Percentiles rank a stretch among this genome's conserved stretches.
These are phyloP conservation scores for Rana temporaria DNA, from an alignment of 2,113 vertebrate species.

Conservation along the genomic window DNA sequence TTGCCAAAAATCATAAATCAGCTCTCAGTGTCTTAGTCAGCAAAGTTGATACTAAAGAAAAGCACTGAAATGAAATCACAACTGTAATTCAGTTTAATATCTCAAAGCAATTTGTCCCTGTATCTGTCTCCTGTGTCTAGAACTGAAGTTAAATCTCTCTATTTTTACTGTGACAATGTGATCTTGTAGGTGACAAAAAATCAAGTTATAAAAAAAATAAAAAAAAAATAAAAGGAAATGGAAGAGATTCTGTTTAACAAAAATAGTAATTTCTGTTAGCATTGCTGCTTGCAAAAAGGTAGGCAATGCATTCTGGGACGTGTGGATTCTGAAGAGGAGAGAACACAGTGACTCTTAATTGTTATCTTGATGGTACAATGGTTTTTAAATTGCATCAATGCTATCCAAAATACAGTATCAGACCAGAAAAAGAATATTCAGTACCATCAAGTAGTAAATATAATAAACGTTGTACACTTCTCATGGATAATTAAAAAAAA, in stretches of 20 bases:
- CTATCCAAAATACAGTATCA: too few species aligned
- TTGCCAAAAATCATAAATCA: conserved; percentile 63
- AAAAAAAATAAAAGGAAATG: not conserved
- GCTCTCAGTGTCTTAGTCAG: conserved; percentile 60
- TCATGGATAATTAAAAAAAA: too few species aligned
- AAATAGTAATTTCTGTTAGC: not conserved
- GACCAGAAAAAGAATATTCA: too few species aligned
- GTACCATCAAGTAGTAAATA: too few species aligned
- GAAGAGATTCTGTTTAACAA: not conserved
- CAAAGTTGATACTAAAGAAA: conserved; percentile 54
- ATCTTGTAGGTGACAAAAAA: conserved; percentile 15
- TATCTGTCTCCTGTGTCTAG: conserved; percentile 57
- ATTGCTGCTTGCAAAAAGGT: not conserved
- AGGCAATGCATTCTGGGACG: too few species aligned
- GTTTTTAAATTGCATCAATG: too few species aligned
- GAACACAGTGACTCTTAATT: too few species aligned
- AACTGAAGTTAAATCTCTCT: conserved; percentile 36
- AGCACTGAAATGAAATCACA: conserved; percentile 54
- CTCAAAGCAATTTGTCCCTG: conserved; percentile 56
- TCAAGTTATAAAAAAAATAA: not conserved
- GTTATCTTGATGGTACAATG: too few species aligned
- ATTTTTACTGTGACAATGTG: not conserved
- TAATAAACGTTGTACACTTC: too few species aligned
- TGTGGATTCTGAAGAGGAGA: too few species aligned
- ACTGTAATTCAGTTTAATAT: conserved; percentile 51